Conservation (phyloP, 2,797 vertebrate genomes). For the Carcharodon carcharias region DNA sequence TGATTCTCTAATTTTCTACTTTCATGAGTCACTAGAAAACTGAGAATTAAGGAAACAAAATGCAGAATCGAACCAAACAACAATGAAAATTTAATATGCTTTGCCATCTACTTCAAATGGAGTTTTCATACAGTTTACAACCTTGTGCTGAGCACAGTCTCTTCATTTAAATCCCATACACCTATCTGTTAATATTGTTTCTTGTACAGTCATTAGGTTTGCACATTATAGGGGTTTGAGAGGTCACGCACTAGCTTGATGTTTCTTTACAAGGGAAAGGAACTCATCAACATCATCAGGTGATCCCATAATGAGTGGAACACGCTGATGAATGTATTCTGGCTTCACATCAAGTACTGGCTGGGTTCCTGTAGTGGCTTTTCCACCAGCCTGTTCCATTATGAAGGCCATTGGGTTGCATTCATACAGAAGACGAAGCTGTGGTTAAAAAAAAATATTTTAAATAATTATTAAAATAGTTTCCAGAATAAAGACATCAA, state of each 20-base stretch:
- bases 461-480: background rate
- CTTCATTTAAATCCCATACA: background rate
- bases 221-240: background rate
- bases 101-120: background rate
- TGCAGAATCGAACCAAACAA: background rate
- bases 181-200: background rate
- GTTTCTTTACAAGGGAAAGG: slow-evolving; percentile 73
- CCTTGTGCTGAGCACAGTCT: background rate
- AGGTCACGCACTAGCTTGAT: slow-evolving; percentile 48
- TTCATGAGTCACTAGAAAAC: background rate
- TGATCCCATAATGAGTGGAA: slow-evolving; percentile 79
- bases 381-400: slow-evolving; percentile 83
- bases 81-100: background rate
- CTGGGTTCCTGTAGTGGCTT: slow-evolving; percentile 75
- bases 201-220: background rate
- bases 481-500: background rate
- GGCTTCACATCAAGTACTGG: slow-evolving; percentile 80
- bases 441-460: slow-evolving; percentile 25
- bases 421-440: slow-evolving; percentile 86
- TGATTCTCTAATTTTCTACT: background rate
- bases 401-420: slow-evolving; percentile 91
- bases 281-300: slow-evolving; percentile 84
- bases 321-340: slow-evolving; percentile 75
- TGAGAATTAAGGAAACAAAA: background rate
- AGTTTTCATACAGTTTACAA: background rate